phyloP scores from a whole-genome alignment of 35 echinoderm and acorn worm genomes.

The Eucidaris tribuloides region DNA sequence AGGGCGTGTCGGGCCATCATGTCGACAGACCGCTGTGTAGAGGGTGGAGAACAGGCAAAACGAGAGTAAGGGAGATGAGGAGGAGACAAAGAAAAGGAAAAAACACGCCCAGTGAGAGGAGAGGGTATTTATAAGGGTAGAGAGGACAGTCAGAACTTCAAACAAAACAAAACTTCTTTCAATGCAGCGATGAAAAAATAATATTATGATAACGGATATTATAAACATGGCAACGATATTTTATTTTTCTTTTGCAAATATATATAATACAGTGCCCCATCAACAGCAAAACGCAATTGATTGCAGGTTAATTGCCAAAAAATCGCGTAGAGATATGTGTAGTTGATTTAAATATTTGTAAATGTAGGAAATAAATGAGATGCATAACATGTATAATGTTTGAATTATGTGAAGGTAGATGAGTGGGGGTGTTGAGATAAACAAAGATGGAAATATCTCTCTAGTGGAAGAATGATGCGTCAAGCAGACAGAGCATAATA shows the following conservation, averaged over 20 bases:
- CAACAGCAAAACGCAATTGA: constrained; percentile 18
- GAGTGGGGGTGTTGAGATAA: constrained; percentile 9
- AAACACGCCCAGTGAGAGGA: constrained; percentile 33
- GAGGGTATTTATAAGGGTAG: neutral
- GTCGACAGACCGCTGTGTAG: neutral
- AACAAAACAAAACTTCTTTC: neutral
- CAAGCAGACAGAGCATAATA: neutral
- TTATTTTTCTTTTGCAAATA: constrained; percentile 22
- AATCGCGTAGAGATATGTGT: no score
- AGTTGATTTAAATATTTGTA: no score
- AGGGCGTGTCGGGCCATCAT: constrained; percentile 1
- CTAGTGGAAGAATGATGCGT: neutral
- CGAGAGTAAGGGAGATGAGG: neutral
- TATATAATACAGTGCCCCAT: neutral
- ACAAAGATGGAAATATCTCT: neutral
- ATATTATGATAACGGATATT: neutral
- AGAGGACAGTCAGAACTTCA: constrained; percentile 15
- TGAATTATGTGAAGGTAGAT: constrained; percentile 23
- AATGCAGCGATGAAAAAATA: constrained; percentile 21
- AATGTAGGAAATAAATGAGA: constrained; percentile 2
- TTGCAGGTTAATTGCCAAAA: constrained; percentile 1
- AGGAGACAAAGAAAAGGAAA: constrained; percentile 25
- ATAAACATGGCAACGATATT: neutral
- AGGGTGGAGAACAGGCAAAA: constrained; percentile 19
- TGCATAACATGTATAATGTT: constrained; percentile 21